These are phyloP conservation scores for Macroglossus sobrinus DNA, from an alignment of 2,113 vertebrate species.

Conservation along the genomic window DNA sequence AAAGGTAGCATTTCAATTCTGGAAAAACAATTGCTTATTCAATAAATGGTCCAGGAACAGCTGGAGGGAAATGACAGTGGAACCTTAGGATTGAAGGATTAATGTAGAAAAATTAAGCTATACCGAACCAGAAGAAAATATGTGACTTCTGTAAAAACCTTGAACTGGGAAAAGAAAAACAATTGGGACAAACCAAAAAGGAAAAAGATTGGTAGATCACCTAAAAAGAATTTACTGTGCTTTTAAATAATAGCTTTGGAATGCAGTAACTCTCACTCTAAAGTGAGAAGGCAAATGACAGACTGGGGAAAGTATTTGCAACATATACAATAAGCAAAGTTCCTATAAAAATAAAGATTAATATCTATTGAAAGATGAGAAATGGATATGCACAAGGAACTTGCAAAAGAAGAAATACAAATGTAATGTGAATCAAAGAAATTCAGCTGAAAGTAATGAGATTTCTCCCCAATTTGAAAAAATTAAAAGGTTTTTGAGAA, in stretches of 20 bases:
- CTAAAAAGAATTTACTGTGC: neutral
- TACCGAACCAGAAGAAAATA: neutral
- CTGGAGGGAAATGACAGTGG: neutral
- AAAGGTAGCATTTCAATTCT: conserved; percentile 40
- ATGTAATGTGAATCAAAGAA: conserved; percentile 1
- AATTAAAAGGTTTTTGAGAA: neutral
- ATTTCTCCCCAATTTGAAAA: neutral
- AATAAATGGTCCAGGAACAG: neutral
- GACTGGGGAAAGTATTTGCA: conserved; percentile 2
- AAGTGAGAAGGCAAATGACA: neutral
- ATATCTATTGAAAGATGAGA: neutral
- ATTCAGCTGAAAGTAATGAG: neutral
- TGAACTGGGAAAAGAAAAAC: conserved; percentile 23
- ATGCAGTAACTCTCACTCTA: neutral
- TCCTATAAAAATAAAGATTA: neutral
- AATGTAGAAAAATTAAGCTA: conserved; percentile 22
- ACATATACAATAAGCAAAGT: neutral
- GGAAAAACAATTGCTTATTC: neutral
- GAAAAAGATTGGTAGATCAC: neutral
- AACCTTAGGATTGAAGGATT: neutral
- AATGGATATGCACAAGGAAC: neutral
- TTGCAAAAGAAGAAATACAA: conserved; percentile 6
- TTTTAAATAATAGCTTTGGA: neutral
- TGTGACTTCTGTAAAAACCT: neutral
- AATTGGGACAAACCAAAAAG: neutral